phyloP scores from a whole-genome alignment of 2,797 vertebrate genomes.

The Bovichtus diacanthus region DNA sequence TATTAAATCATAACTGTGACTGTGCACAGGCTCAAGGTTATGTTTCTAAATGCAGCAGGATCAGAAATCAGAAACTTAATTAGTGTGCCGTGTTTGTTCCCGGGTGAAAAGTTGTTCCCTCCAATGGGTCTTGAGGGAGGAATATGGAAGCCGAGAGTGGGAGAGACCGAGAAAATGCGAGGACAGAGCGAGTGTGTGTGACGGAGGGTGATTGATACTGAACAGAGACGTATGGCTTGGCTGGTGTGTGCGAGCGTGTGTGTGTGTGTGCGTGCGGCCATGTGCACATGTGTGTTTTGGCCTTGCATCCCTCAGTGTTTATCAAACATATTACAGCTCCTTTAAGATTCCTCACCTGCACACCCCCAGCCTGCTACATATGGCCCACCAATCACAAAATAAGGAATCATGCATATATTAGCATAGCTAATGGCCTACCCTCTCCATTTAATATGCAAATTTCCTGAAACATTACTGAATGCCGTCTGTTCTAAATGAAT shows the following conservation, averaged over 20 bases:
- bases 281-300: slow-evolving; percentile 70
- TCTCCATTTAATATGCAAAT: slow-evolving; percentile 99
- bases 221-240: slow-evolving; percentile 55
- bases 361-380: slow-evolving; percentile 97
- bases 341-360: slow-evolving; percentile 98
- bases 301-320: slow-evolving; percentile 89
- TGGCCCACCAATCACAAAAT: slow-evolving; percentile 99
- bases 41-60: slow-evolving; percentile 83
- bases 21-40: slow-evolving; percentile 81
- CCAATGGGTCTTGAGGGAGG: slow-evolving; percentile 78
- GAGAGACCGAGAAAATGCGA: slow-evolving; percentile 50
- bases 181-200: slow-evolving; percentile 41
- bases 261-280: slow-evolving; percentile 23
- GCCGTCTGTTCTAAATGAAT: slow-evolving; percentile 99
- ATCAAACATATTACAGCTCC: slow-evolving; percentile 98
- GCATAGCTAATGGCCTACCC: slow-evolving; percentile 98
- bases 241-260: slow-evolving; percentile 16
- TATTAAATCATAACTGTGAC: slow-evolving; percentile 83
- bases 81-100: slow-evolving; percentile 79
- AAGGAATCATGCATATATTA: slow-evolving; percentile 99
- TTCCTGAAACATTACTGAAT: slow-evolving; percentile 99
- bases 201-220: slow-evolving; percentile 67
- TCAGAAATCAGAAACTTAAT: slow-evolving; percentile 84
- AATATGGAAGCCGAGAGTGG: slow-evolving; percentile 59
- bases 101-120: slow-evolving; percentile 77